Evolutionary conservation across 92 coral and sea anemone species (phyloP).

Genomic region (Desmophyllum pertusum): DNA sequence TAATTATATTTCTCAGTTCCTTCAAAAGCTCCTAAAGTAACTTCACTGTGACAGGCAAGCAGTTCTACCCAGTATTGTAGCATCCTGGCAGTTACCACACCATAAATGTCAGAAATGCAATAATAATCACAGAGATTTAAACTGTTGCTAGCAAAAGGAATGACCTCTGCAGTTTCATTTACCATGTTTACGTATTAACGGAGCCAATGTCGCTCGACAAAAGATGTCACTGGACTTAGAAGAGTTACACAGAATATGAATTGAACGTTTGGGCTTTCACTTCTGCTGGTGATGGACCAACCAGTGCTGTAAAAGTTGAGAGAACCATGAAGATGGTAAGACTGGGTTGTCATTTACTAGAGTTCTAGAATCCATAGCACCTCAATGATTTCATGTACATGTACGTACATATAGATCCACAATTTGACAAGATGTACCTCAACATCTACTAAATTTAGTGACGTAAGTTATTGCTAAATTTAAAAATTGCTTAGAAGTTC

Average conservation of each 20-base stretch:
- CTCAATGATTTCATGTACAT: too few species aligned
- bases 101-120: slow-evolving; percentile 17
- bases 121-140: slow-evolving; percentile 36
- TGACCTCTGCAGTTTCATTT: background rate
- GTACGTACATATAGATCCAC: too few species aligned
- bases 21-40: background rate
- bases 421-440: too few species aligned
- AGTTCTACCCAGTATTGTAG: slow-evolving; percentile 19
- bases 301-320: background rate
- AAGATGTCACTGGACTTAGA: slow-evolving; percentile 4
- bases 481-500: too few species aligned
- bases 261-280: slow-evolving; percentile 37
- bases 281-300: background rate
- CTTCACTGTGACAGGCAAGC: background rate
- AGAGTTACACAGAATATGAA: slow-evolving; percentile 49
- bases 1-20: too few species aligned
- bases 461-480: too few species aligned
- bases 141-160: slow-evolving; percentile 5
- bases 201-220: background rate
- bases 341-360: too few species aligned
- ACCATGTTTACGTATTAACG: background rate
- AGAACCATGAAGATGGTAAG: background rate
- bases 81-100: slow-evolving; percentile 30
- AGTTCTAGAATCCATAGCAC: too few species aligned
- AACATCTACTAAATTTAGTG: too few species aligned